A percentile compares a stretch with the other conserved stretches of the same genome.
phyloP scores from a whole-genome alignment of 2,888 invertebrate genomes.

The Harpagoxenus sublaevis region DNA sequence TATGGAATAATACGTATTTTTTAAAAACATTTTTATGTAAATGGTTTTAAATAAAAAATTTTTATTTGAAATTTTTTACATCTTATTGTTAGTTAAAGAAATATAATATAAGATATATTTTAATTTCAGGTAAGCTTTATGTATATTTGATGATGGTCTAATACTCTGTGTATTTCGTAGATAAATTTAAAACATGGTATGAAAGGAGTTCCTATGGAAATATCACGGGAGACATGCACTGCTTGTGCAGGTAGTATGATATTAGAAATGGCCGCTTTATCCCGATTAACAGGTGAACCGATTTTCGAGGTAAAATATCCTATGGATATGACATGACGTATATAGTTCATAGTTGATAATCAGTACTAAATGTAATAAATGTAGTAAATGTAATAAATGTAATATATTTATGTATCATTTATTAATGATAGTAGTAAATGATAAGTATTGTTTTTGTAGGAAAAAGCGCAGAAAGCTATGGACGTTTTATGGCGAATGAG shows the following conservation, averaged over 20 bases:
- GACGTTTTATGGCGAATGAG: slow-evolving; percentile 98
- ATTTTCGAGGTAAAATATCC: slow-evolving; percentile 91
- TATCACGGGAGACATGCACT: slow-evolving; percentile 97
- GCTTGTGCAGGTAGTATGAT: slow-evolving; percentile 99
- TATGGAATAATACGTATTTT: too few relatives aligned
- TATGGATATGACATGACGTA: neutral
- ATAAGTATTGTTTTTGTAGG: slow-evolving; percentile 84
- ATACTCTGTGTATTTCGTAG: slow-evolving; percentile 85
- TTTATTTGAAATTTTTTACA: too few relatives aligned
- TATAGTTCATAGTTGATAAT: neutral
- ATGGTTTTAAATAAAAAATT: too few relatives aligned
- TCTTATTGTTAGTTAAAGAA: neutral
- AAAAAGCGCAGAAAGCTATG: slow-evolving; percentile 98
- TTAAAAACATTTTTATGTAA: too few relatives aligned
- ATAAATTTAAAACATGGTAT: slow-evolving; percentile 94
- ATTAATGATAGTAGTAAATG: neutral
- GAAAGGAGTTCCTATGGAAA: slow-evolving; percentile 91
- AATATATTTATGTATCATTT: too few relatives aligned
- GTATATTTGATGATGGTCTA: neutral
- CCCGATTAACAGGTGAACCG: slow-evolving; percentile 96
- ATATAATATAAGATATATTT: neutral
- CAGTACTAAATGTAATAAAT: neutral
- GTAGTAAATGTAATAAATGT: neutral
- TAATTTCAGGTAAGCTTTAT: neutral
- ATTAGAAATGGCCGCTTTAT: slow-evolving; percentile 98